phyloP scores from a whole-genome alignment of 2,797 vertebrate genomes.

The Steatocranus sp. region DNA sequence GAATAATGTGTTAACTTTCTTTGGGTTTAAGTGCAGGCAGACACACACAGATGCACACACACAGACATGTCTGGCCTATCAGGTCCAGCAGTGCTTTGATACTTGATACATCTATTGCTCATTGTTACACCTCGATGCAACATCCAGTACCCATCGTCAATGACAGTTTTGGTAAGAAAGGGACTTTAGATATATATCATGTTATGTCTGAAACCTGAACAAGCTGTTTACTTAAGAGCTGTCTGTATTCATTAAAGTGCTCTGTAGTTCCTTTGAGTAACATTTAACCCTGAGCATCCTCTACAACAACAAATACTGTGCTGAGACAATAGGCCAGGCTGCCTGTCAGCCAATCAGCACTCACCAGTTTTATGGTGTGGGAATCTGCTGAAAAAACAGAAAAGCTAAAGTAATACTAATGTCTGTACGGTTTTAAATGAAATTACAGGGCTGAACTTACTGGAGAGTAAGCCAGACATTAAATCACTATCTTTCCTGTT shows the following conservation, averaged over 20 bases:
- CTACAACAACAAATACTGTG: constrained; percentile 46
- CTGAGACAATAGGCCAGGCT: constrained; percentile 59
- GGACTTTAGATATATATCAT: constrained; percentile 36
- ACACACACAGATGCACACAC: background rate
- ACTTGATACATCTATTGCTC: constrained; percentile 21
- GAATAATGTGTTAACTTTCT: no score
- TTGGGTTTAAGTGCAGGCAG: no score
- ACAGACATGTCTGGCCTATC: background rate
- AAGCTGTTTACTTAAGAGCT: constrained; percentile 37
- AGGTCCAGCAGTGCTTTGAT: constrained; percentile 18
- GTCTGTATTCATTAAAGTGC: constrained; percentile 40
- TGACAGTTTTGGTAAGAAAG: background rate
- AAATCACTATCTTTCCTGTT: constrained; percentile 20
- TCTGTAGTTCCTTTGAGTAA: constrained; percentile 29
- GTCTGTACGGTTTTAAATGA: constrained; percentile 73
- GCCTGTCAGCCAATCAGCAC: constrained; percentile 64
- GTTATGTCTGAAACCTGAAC: constrained; percentile 36
- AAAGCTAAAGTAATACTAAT: constrained; percentile 74
- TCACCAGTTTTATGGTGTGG: constrained; percentile 66
- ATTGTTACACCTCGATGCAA: constrained; percentile 66
- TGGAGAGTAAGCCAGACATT: constrained; percentile 35
- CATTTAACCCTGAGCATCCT: constrained; percentile 25
- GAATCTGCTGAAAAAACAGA: constrained; percentile 82
- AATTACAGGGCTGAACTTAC: constrained; percentile 50
- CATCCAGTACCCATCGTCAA: constrained; percentile 31